phyloP scores from a whole-genome alignment of 1,140 invertebrate species.

The Megalopta genalis region DNA sequence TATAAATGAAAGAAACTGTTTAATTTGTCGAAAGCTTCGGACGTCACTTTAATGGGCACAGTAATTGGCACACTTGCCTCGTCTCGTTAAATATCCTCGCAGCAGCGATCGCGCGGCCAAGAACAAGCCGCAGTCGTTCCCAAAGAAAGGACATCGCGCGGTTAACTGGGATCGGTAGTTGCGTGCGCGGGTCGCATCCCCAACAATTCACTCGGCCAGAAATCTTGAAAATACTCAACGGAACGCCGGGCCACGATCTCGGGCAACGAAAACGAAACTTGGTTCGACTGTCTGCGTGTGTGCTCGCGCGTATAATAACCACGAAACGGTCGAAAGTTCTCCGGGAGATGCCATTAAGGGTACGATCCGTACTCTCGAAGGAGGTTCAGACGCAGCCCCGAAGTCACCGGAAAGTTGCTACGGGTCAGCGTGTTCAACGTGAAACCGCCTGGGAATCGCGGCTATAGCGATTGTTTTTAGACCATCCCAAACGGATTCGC shows the following conservation, averaged over 20 bases:
- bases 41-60: too few relatives aligned
- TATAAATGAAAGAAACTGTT: too few relatives aligned
- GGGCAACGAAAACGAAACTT: not conserved
- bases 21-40: too few relatives aligned
- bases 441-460: not conserved
- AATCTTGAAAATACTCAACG: not conserved
- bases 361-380: not conserved
- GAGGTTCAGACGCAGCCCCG: not conserved
- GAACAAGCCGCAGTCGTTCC: too few relatives aligned
- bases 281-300: not conserved
- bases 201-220: not conserved
- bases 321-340: constrained; percentile 1
- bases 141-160: too few relatives aligned
- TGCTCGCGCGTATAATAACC: constrained; percentile 5
- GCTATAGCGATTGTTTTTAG: constrained; percentile 5
- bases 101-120: not conserved
- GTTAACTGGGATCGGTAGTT: too few relatives aligned
- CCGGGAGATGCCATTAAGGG: constrained; percentile 1
- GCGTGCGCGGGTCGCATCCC: too few relatives aligned
- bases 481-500: not conserved
- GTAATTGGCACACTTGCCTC: too few relatives aligned
- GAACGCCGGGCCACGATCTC: not conserved
- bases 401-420: not conserved
- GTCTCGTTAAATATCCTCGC: too few relatives aligned
- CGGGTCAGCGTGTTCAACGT: not conserved